phyloP scores from a whole-genome alignment of 2,113 vertebrate genomes.

The Suricata suricatta region DNA sequence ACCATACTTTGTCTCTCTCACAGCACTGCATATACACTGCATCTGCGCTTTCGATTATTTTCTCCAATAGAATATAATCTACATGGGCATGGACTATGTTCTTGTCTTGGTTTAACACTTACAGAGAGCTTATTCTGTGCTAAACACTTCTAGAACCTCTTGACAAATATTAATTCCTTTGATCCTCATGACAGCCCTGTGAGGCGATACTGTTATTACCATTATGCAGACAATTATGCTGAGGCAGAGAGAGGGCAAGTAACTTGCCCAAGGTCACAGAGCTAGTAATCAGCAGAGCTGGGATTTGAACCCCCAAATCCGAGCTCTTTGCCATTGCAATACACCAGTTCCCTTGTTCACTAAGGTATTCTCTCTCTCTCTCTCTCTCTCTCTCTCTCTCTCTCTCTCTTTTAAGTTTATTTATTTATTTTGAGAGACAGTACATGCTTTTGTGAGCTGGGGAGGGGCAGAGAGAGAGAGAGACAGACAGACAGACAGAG shows the following conservation, averaged over 20 bases:
- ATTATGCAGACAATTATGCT: background rate
- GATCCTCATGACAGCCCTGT: background rate
- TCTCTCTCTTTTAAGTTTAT: too few relatives aligned
- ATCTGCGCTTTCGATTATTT: background rate
- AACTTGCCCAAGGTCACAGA: background rate
- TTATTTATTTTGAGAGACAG: too few relatives aligned
- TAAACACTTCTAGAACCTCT: background rate
- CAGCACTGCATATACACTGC: background rate
- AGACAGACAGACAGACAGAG: too few relatives aligned
- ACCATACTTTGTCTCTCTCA: background rate
- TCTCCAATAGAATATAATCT: background rate
- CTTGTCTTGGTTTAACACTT: constrained; percentile 13
- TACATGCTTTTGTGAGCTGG: too few relatives aligned
- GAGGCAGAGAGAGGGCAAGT: background rate
- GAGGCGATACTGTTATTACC: background rate
- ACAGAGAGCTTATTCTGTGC: constrained; percentile 7
- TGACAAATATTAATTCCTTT: constrained; percentile 12
- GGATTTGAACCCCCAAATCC: background rate
- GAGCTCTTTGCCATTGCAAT: background rate
- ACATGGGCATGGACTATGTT: background rate
- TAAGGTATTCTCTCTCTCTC: background rate
- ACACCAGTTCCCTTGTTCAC: background rate
- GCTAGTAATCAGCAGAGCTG: background rate
- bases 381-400: background rate
- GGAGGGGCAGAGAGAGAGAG: too few relatives aligned